Percentiles rank a stretch among this genome's conserved stretches.
These are phyloP conservation scores for Characodon lateralis DNA, from an alignment of 2,797 vertebrate species.

Conservation along the genomic window DNA sequence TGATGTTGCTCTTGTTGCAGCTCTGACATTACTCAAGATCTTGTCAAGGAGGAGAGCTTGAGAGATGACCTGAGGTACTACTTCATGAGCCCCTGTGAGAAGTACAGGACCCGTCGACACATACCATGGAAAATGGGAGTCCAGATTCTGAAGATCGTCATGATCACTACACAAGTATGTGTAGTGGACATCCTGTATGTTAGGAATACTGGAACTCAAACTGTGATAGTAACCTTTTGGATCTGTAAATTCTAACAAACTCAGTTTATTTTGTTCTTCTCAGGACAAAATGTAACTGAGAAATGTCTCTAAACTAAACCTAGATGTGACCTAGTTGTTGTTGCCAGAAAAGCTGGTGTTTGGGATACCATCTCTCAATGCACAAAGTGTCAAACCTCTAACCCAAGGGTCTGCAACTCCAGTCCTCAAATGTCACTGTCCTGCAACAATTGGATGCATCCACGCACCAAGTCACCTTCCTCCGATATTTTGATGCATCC, in stretches of 20 bases:
- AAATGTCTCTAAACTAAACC: background rate
- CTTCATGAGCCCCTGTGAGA: slow-evolving; percentile 99
- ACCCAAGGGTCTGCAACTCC: no score
- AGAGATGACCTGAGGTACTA: slow-evolving; percentile 93
- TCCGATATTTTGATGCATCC: no score
- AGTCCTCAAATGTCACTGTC: no score
- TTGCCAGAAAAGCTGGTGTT: background rate
- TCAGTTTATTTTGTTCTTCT: no score
- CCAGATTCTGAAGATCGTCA: slow-evolving; percentile 95
- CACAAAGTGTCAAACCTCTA: background rate
- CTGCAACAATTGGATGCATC: no score
- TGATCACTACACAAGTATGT: slow-evolving; percentile 95
- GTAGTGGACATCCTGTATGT: background rate
- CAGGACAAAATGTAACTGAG: background rate
- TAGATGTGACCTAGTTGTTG: background rate
- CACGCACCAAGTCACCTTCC: no score
- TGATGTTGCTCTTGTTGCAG: slow-evolving; percentile 47
- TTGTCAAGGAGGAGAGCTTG: slow-evolving; percentile 78
- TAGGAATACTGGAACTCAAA: slow-evolving; percentile 9
- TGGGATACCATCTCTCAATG: background rate
- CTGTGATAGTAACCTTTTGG: background rate
- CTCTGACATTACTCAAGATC: slow-evolving; percentile 62
- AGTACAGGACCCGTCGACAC: slow-evolving; percentile 88
- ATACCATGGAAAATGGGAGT: slow-evolving; percentile 95
- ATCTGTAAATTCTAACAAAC: background rate